Evolutionary conservation across 2,113 vertebrate genomes (phyloP), one percentile per base, ranked within the genome.

Genomic region (Callocephalon fimbriatum): DNA sequence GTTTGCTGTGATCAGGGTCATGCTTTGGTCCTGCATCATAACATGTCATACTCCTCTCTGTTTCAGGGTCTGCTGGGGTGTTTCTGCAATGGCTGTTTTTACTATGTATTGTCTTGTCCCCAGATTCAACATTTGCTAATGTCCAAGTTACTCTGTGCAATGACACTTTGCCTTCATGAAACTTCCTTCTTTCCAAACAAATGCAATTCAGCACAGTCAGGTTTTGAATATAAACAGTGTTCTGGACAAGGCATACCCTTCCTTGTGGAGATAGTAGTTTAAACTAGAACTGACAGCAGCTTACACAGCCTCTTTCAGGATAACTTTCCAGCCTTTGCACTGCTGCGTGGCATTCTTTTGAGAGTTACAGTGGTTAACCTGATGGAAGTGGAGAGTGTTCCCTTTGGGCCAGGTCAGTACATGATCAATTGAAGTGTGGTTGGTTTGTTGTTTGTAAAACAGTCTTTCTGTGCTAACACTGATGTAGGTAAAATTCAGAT

Each of bases 11-110:
- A 47, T 62, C 66, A 51, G 35, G 42, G 37, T 71, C 45, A 13
- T 32, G 37, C 31, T 75, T 82, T 50, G 53, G 50, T 65, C 40
- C 45, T 21, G 6, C 27, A 18, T 53, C 13, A 7, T 67, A 75
- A 22, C 1, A 1, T 51, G 31, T 65, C 0, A 0, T 37, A 23
- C 6, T 74, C 2, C 25, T 40, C 4, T 44, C 26, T 53, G 9
- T 61, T 79, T 51, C 51, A 38, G 72, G 14, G 19, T 13, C 59
- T 50, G 16, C n/a, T 35, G 13, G 61, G 61, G 17, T 47, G 20
- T 75, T 82, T n/a, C 87, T 70, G 19, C 19, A 23, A 14, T 32
- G 35, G 31, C 15, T 38, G 3, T 6, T 73, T 59, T 63, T 35
- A 6, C 9, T 42, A 1, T 8, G 4, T 84, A 4, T 44, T 54